Evolutionary conservation across 2,888 invertebrate species (phyloP), one percentile per base, ranked within the genome.

Genomic region (Cabera pusaria): DNA sequence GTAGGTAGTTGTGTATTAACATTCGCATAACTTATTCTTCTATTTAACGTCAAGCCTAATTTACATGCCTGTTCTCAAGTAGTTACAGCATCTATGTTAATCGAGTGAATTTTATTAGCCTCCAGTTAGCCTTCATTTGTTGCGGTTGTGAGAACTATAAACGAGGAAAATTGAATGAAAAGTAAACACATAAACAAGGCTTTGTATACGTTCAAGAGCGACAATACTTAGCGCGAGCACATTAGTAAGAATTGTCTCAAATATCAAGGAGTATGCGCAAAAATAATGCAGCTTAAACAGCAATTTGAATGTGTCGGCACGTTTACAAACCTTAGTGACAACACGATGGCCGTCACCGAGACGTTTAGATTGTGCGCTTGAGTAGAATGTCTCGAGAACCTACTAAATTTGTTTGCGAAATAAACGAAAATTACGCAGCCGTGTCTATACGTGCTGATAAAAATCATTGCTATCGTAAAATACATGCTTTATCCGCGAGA

Each of bases 291-390:
- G 52, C 62, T 63, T 72, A 68, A 71, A 57, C 47, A 62, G 70
- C 56, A 52, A 76, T 84, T 83, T 66, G 58, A 56, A 48, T 63
- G 64, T 61, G 49, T 27, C 42, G 68, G 73, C 85, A 85, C 85
- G 85, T 83, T 71, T 52, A 28, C 26, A 40, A 53, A 53, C 53
- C 56, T 37, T 60, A 61, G 65, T 75, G 71, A 67, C 76, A 72
- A 77, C 75, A 75, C 59, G 57, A 46, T 52, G 72, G 65, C 66
- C 75, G 63, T 67, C 70, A 58, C 50, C 53, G 60, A 61, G 62
- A 63, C 71, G 56, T 42, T n/a, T 58, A 58, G 58, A 56, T 51
- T 45, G 62, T 63, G 72, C 63, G 70, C 71, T 79, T 76, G 72
- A 72, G 63, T 53, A 55, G 56, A 68, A 68, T 61, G 56, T 61